Evolutionary conservation across 2,113 vertebrate species (phyloP).

Genomic region (Thermophis baileyi): DNA sequence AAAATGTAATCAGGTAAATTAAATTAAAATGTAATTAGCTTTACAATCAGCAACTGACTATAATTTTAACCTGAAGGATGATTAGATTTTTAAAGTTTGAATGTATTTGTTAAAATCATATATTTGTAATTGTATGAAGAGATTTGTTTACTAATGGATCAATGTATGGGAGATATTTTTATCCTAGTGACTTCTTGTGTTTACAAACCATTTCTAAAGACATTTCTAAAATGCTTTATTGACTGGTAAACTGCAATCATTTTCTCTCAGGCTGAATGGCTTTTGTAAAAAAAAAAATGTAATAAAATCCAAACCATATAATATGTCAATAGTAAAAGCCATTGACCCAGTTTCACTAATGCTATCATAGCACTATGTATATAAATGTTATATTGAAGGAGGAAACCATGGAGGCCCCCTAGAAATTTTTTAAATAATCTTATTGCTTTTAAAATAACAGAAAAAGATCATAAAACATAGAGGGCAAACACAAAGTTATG

Average conservation of each 20-base stretch:
- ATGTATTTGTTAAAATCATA: neutral
- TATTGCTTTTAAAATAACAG: neutral
- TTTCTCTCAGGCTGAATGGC: neutral
- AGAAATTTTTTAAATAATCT: neutral
- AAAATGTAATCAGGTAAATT: neutral
- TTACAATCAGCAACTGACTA: fast-evolving
- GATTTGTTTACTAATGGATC: neutral
- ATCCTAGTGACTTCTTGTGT: neutral
- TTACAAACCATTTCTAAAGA: neutral
- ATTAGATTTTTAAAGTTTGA: neutral
- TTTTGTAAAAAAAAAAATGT: neutral
- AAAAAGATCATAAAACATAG: neutral
- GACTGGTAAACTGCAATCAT: neutral
- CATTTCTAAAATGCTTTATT: neutral
- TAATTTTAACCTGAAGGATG: fast-evolving
- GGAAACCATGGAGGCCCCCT: neutral
- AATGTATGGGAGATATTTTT: neutral
- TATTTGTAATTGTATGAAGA: neutral
- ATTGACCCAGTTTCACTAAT: neutral
- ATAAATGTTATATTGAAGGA: neutral
- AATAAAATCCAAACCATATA: neutral
- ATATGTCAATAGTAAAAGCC: neutral
- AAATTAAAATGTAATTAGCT: neutral
- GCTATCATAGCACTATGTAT: neutral
- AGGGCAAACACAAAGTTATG: neutral